Evolutionary conservation across 2,888 invertebrate species (phyloP).

Genomic region (Argyresthia goedartella): DNA sequence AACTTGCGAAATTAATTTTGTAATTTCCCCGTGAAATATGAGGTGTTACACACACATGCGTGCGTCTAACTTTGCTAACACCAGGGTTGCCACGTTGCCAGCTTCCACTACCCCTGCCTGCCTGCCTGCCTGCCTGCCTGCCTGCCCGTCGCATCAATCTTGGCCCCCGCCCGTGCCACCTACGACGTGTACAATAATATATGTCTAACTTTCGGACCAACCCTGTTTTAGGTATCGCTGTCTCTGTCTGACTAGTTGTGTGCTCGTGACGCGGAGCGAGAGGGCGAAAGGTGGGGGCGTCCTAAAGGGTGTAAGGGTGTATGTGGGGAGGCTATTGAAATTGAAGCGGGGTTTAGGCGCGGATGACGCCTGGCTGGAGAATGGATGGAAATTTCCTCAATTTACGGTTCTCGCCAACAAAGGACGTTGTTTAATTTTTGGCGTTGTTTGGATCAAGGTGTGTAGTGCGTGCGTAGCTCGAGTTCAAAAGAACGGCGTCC

Average conservation of each 20-base stretch:
- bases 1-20: constrained; percentile 66
- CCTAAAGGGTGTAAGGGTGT: constrained; percentile 68
- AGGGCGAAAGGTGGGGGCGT: constrained; percentile 51
- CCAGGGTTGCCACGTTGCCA: constrained; percentile 56
- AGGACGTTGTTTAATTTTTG: constrained; percentile 69
- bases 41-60: constrained; percentile 49
- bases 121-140: no score
- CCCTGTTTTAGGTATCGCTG: constrained; percentile 50
- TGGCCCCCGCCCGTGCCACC: constrained; percentile 54
- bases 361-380: constrained; percentile 70
- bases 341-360: constrained; percentile 71
- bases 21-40: constrained; percentile 65
- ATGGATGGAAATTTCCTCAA: constrained; percentile 72
- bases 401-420: constrained; percentile 70
- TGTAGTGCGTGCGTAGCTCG: constrained; percentile 9
- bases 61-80: constrained; percentile 63
- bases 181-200: constrained; percentile 65
- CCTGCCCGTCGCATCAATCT: constrained; percentile 59
- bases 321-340: constrained; percentile 68
- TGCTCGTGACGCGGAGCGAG: constrained; percentile 24
- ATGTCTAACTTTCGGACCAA: constrained; percentile 71
- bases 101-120: constrained; percentile 47
- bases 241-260: constrained; percentile 26
- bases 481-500: no score
- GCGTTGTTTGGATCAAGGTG: constrained; percentile 57